phyloP scores from a whole-genome alignment of 2,797 vertebrate genomes.

The Pithecia hirsuta region DNA sequence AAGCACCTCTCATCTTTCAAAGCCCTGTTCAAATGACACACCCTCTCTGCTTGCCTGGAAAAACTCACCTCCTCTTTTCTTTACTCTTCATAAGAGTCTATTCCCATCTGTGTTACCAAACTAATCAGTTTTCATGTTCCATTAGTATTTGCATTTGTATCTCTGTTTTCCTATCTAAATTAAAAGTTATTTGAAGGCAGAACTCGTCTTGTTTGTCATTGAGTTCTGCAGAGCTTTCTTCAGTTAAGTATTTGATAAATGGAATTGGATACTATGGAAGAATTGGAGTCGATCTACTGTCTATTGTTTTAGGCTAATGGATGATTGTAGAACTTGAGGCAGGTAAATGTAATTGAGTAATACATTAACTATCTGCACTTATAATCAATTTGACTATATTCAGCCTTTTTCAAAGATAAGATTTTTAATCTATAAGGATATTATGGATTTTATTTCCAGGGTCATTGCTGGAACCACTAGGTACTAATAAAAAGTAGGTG shows the following conservation, averaged over 20 bases:
- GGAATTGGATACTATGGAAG: not conserved
- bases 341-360: not conserved
- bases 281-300: not conserved
- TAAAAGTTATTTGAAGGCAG: not conserved
- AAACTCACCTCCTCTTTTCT: not conserved
- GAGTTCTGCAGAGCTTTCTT: not conserved
- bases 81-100: fast-evolving
- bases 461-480: not conserved
- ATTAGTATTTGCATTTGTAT: not conserved
- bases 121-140: not conserved
- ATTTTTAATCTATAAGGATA: not conserved
- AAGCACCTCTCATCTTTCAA: not conserved
- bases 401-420: not conserved
- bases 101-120: not conserved
- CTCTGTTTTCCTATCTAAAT: not conserved
- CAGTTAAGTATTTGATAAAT: not conserved
- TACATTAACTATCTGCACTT: not conserved
- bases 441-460: not conserved
- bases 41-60: not conserved
- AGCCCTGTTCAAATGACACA: not conserved
- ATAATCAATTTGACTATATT: not conserved
- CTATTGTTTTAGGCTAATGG: not conserved
- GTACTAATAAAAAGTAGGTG: not conserved
- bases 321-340: not conserved
- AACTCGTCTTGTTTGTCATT: not conserved